phyloP scores from a whole-genome alignment of 1,140 invertebrate genomes.

The Leptonema lineaticorne region DNA sequence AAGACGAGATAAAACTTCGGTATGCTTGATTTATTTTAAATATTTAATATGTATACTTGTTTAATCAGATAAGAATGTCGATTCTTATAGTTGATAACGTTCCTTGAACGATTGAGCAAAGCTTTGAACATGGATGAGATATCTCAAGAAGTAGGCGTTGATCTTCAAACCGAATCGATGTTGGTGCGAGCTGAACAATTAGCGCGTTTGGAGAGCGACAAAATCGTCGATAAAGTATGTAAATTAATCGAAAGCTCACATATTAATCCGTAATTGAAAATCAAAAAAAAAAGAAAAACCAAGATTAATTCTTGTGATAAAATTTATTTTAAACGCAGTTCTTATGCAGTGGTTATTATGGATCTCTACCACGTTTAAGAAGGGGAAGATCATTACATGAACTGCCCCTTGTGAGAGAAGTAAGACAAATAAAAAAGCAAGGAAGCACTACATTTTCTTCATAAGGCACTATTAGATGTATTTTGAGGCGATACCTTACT shows the following conservation, averaged over 20 bases:
- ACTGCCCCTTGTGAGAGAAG: conserved; percentile 64
- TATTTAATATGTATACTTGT: background rate
- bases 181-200: conserved; percentile 75
- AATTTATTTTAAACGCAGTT: conserved; percentile 51
- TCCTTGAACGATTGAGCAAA: conserved; percentile 70
- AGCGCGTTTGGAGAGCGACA: conserved; percentile 73
- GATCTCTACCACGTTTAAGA: conserved; percentile 67
- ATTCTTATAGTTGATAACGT: conserved; percentile 65
- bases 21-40: conserved; percentile 44
- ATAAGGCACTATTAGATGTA: conserved; percentile 27
- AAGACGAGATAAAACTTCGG: conserved; percentile 66
- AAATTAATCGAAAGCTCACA: background rate
- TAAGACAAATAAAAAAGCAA: conserved; percentile 49
- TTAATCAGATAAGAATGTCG: background rate
- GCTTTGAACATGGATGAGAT: conserved; percentile 76
- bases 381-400: conserved; percentile 74
- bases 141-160: conserved; percentile 73
- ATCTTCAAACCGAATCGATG: conserved; percentile 76
- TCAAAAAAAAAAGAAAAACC: background rate
- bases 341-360: conserved; percentile 67
- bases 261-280: background rate
- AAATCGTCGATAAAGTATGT: conserved; percentile 73
- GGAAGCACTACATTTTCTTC: conserved; percentile 10
- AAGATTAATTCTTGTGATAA: conserved; percentile 22
- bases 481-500: background rate